phyloP scores from a whole-genome alignment of 2,888 invertebrate species.

The Plusia festucae region DNA sequence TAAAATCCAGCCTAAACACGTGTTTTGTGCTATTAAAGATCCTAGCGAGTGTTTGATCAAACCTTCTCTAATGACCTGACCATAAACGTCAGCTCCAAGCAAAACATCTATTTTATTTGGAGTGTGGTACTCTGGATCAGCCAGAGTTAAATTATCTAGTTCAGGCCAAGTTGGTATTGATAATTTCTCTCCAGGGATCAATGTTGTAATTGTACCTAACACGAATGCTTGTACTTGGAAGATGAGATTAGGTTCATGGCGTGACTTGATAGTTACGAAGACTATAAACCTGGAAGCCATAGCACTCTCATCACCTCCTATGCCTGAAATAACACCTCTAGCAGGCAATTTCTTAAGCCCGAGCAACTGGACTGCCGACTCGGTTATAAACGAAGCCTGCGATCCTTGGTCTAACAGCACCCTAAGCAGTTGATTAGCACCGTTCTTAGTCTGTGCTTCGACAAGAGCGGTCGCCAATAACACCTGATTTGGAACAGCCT shows the following conservation, averaged over 20 bases:
- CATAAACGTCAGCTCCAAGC: no score
- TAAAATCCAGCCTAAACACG: no score
- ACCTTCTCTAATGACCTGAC: no score
- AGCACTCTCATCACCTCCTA: constrained; percentile 17
- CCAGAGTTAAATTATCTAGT: constrained; percentile 1
- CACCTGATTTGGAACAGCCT: not conserved
- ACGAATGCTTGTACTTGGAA: constrained; percentile 7
- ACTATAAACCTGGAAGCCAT: constrained; percentile 16
- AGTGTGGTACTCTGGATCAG: constrained; percentile 20
- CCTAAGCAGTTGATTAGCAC: constrained; percentile 3
- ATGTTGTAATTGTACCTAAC: constrained; percentile 8
- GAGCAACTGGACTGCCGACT: constrained; percentile 8
- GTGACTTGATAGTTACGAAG: constrained; percentile 16
- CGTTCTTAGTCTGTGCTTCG: constrained; percentile 8
- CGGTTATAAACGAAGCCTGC: constrained; percentile 6
- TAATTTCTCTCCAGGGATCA: constrained; percentile 5
- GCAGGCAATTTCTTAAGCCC: constrained; percentile 12
- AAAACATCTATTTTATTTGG: constrained; percentile 9
- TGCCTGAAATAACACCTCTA: constrained; percentile 3
- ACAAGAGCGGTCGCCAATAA: constrained; percentile 19
- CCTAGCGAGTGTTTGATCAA: no score
- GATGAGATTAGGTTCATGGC: constrained; percentile 12
- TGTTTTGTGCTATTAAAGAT: no score
- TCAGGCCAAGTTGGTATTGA: not conserved
- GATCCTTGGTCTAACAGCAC: constrained; percentile 24